phyloP scores from a whole-genome alignment of 2,113 vertebrate genomes.

The Urocynchramus pylzowi region DNA sequence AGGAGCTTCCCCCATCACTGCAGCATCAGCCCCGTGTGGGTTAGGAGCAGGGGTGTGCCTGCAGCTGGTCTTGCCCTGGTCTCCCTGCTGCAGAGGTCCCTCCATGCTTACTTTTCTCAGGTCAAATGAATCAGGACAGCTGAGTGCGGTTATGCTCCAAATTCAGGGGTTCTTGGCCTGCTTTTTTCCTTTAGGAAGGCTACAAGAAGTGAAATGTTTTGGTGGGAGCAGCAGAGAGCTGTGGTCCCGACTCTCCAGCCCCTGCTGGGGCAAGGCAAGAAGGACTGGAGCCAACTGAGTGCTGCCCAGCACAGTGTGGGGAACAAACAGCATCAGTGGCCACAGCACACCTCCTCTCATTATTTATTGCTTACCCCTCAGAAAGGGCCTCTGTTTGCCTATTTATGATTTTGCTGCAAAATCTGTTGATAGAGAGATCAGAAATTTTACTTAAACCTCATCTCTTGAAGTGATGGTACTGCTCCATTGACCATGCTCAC shows the following conservation, averaged over 20 bases:
- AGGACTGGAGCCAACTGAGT: background rate
- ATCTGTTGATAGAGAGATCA: background rate
- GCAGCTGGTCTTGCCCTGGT: background rate
- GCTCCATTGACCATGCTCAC: background rate
- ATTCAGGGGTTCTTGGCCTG: background rate
- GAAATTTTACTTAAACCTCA: background rate
- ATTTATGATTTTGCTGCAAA: background rate
- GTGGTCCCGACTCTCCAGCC: background rate
- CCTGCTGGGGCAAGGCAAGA: background rate
- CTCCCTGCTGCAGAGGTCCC: background rate
- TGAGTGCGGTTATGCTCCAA: background rate
- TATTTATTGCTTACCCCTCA: background rate
- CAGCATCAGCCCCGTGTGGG: background rate
- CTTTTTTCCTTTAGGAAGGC: background rate
- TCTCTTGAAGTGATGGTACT: background rate
- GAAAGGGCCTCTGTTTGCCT: background rate
- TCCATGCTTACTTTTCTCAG: background rate
- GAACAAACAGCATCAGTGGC: background rate
- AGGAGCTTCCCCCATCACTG: background rate
- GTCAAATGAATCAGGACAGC: background rate
- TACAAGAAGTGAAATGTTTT: background rate
- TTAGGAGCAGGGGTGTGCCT: background rate
- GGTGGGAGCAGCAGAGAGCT: background rate
- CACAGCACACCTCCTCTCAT: background rate
- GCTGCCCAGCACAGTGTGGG: background rate